Base-by-base conservation (phyloP, 2,797 vertebrate species). In the Mycteria americana region DNA sequence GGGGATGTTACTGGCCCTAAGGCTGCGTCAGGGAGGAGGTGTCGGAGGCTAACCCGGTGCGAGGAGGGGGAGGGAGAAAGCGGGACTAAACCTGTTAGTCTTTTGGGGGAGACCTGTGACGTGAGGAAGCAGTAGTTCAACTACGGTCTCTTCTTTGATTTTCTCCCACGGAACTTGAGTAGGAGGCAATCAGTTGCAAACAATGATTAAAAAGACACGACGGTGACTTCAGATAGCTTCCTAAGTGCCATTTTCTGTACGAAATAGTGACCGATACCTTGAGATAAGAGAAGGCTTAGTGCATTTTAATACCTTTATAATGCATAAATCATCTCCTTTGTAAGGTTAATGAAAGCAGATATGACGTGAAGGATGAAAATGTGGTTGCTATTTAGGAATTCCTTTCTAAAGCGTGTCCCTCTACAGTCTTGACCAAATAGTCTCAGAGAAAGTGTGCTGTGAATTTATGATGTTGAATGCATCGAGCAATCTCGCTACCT, bases 301-400 rank as follows among this genome's bases (percentile, higher is more conserved):
- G 75, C 75, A 75, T 95, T 94, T 96, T 93, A 89, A 59, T 95
- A 86, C 53, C 69, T 93, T 86, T 51, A 31, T 81, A 77, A 94
- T 95, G 73, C 94, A 95, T 95, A 93, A 96, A 94, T 93, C 30
- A 79, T 94, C 54, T 81, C 16, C 60, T 65, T n/a, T 76, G 56
- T 73, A 56, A 92, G 51, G 77, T 51, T 59, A 81, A 84, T 87
- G 92, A 67, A 64, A 81, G 81, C 67, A 87, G 79, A 46, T 41
- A 10, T 2, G 37, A 81, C 57, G 39, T 37, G 73, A 85, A 31
- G 3, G 68, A 68, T 62, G 87, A 51, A 72, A 85, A 88, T 41
- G 68, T 19, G 39, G 39, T 79, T 60, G 39, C 64, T 88, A 7
- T 63, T 88, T 50, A 87, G 82, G 70, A 85, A 84, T 84, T 85